Evolutionary conservation across 2,888 invertebrate genomes (phyloP).

Genomic region (Allophyes oxyacanthae): DNA sequence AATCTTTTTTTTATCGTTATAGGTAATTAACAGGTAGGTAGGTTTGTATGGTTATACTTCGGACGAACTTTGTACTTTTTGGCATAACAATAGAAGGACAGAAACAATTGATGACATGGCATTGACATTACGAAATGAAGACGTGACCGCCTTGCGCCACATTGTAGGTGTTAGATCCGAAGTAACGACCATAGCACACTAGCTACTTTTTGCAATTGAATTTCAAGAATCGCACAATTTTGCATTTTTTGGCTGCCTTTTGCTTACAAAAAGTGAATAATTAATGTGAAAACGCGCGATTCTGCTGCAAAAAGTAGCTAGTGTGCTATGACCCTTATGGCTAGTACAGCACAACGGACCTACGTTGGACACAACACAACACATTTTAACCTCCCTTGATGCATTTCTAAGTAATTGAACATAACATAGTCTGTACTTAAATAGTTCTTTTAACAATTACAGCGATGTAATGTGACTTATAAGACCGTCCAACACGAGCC

Average conservation of each 20-base stretch:
- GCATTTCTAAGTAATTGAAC: neutral
- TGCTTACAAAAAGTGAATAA: too few relatives aligned
- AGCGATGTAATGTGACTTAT: neutral
- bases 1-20: too few relatives aligned
- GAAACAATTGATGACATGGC: conserved; percentile 46
- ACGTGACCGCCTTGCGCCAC: conserved; percentile 13
- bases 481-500: neutral
- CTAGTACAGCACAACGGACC: conserved; percentile 4
- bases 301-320: too few relatives aligned
- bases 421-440: too few relatives aligned
- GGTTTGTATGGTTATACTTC: conserved; percentile 5
- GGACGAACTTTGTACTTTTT: conserved; percentile 37
- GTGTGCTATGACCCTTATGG: too few relatives aligned
- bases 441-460: too few relatives aligned
- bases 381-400: conserved; percentile 5
- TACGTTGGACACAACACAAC: neutral
- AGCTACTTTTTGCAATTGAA: too few relatives aligned
- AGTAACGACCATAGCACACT: too few relatives aligned
- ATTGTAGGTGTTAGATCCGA: conserved; percentile 10
- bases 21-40: too few relatives aligned
- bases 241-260: too few relatives aligned
- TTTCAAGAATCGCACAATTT: too few relatives aligned
- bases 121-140: conserved; percentile 37
- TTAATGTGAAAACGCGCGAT: too few relatives aligned
- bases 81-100: conserved; percentile 32